phyloP scores from a whole-genome alignment of 1,140 invertebrate genomes.

The Chironomus striatipennis region DNA sequence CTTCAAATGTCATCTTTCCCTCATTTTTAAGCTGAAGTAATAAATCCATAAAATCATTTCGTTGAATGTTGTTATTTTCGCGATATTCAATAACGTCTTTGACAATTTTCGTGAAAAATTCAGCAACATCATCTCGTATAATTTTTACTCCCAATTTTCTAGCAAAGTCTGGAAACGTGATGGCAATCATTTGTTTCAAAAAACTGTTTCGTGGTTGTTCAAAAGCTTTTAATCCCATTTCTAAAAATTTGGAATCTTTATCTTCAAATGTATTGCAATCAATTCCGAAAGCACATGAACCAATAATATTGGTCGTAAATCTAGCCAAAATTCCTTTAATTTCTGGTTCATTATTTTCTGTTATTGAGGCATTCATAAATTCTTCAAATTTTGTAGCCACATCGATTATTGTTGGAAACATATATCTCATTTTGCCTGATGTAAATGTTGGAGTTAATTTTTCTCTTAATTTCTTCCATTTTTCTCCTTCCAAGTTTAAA shows the following conservation, averaged over 20 bases:
- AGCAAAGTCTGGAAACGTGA: constrained; percentile 29
- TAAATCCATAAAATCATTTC: constrained; percentile 46
- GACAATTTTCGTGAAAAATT: constrained; percentile 44
- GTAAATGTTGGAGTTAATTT: constrained; percentile 50
- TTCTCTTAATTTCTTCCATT: constrained; percentile 47
- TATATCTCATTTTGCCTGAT: constrained; percentile 48
- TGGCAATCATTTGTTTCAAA: constrained; percentile 20
- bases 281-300: constrained; percentile 44
- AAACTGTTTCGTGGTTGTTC: constrained; percentile 24
- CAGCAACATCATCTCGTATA: constrained; percentile 27
- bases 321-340: constrained; percentile 48
- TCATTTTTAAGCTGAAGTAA: constrained; percentile 42
- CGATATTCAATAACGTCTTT: constrained; percentile 42
- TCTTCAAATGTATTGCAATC: constrained; percentile 42
- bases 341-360: constrained; percentile 34
- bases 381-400: constrained; percentile 31
- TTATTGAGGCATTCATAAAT: not conserved
- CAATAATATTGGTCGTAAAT: constrained; percentile 52
- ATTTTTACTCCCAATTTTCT: constrained; percentile 32
- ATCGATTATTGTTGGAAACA: constrained; percentile 40
- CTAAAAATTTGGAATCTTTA: constrained; percentile 42
- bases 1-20: constrained; percentile 28
- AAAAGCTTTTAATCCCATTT: constrained; percentile 33
- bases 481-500: constrained; percentile 41
- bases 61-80: constrained; percentile 36